These are phyloP conservation scores for Eucera pruinosa DNA, from an alignment of 2,888 invertebrate species.

Conservation along the genomic window DNA sequence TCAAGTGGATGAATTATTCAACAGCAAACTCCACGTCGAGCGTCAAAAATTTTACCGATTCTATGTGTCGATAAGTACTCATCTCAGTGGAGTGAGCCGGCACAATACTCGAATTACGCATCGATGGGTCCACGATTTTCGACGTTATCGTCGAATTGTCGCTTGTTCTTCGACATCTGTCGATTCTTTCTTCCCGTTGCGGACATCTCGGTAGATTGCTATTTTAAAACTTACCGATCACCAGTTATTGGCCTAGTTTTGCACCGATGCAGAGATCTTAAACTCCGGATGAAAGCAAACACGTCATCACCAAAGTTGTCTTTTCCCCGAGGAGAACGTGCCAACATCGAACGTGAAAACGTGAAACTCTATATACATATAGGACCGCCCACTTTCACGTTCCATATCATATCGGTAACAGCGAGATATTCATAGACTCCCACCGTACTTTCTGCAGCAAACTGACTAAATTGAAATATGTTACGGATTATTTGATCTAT, in stretches of 20 bases:
- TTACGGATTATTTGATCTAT: conserved; percentile 12
- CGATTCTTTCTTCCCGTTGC: neutral
- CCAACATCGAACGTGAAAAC: conserved; percentile 48
- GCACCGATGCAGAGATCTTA: conserved; percentile 40
- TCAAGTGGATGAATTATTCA: conserved; percentile 21
- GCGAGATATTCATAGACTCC: conserved; percentile 35
- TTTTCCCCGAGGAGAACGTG: conserved; percentile 36
- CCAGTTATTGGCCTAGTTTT: conserved; percentile 67
- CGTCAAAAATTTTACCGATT: neutral
- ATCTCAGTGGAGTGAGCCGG: neutral
- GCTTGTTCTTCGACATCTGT: conserved; percentile 33
- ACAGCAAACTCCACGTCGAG: neutral
- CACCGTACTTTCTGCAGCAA: neutral
- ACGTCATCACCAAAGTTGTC: conserved; percentile 51
- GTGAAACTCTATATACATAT: neutral
- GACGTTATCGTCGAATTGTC: conserved; percentile 23
- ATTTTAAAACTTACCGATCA: conserved; percentile 71
- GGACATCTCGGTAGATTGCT: conserved; percentile 44
- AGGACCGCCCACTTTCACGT: conserved; percentile 11
- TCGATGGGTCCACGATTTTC: neutral
- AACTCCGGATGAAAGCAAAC: conserved; percentile 60
- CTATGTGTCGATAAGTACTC: conserved; percentile 19
- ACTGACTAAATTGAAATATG: neutral
- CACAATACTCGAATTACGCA: neutral
- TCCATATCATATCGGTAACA: conserved; percentile 24